phyloP scores from a whole-genome alignment of 2,888 invertebrate genomes.

The Oscheius myriophilus region DNA sequence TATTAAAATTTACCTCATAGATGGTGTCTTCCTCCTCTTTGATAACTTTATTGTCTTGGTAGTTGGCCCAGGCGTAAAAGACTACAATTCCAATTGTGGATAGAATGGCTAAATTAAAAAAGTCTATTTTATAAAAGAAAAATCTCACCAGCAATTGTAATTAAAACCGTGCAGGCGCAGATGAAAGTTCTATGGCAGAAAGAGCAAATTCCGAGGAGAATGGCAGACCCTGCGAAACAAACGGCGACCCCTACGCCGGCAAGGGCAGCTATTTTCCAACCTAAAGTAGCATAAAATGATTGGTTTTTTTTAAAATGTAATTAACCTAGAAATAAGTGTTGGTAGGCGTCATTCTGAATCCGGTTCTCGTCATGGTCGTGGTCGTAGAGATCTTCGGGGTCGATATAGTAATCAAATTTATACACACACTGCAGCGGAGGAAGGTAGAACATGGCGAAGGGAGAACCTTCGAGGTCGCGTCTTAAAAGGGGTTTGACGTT shows the following conservation, averaged over 20 bases:
- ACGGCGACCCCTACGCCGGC: constrained; percentile 59
- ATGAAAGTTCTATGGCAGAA: constrained; percentile 59
- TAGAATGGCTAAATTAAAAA: constrained; percentile 48
- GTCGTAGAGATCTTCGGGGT: constrained; percentile 69
- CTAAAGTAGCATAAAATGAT: too few relatives aligned
- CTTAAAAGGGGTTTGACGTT: constrained; percentile 34
- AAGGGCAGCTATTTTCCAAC: constrained; percentile 68
- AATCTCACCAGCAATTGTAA: constrained; percentile 56
- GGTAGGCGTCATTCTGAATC: constrained; percentile 68
- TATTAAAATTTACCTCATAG: constrained; percentile 61
- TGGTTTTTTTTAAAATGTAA: not conserved
- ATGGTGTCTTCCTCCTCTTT: constrained; percentile 65
- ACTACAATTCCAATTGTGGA: constrained; percentile 55
- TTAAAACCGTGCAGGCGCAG: constrained; percentile 58
- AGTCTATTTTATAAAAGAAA: not conserved
- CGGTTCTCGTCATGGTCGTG: constrained; percentile 70
- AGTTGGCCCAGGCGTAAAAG: constrained; percentile 66
- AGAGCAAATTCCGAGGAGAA: constrained; percentile 54
- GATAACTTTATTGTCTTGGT: constrained; percentile 69
- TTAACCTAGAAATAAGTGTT: constrained; percentile 67
- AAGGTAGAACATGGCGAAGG: constrained; percentile 65
- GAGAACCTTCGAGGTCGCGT: constrained; percentile 65
- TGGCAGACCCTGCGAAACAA: constrained; percentile 47
- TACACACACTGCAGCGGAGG: constrained; percentile 68
- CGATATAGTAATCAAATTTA: constrained; percentile 70